phyloP scores from a whole-genome alignment of 2,888 invertebrate genomes.

The Podotricha telesiphe region DNA sequence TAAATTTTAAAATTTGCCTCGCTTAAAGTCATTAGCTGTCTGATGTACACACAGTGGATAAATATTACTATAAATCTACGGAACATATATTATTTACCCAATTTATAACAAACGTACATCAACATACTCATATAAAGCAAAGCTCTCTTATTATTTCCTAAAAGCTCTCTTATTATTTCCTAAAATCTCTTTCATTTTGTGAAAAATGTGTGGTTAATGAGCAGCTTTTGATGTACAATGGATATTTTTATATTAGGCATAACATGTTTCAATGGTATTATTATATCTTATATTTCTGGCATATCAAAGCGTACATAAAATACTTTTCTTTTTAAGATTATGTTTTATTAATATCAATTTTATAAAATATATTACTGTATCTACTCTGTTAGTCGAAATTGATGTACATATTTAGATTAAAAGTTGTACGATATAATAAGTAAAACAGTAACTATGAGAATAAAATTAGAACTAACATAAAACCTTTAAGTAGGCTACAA shows the following conservation, averaged over 20 bases:
- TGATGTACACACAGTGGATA: not conserved
- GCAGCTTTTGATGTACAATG: constrained; percentile 4
- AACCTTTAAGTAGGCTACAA: too few relatives aligned
- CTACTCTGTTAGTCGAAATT: too few relatives aligned
- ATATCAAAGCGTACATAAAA: not conserved
- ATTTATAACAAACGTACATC: not conserved
- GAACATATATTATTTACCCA: not conserved
- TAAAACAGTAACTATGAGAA: too few relatives aligned
- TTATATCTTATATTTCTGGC: not conserved
- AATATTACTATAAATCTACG: not conserved
- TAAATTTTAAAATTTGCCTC: too few relatives aligned
- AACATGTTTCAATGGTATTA: not conserved
- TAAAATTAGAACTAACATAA: too few relatives aligned
- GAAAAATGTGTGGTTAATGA: not conserved
- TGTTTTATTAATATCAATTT: not conserved
- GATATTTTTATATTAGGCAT: not conserved
- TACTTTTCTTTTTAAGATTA: not conserved
- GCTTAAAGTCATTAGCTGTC: too few relatives aligned
- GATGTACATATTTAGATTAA: too few relatives aligned
- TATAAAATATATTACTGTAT: not conserved
- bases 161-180: constrained; percentile 3
- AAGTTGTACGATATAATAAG: too few relatives aligned
- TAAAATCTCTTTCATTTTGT: not conserved
- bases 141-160: constrained; percentile 2
- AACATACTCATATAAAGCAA: not conserved